Base-by-base conservation (phyloP, 2,113 vertebrate genomes). In the Lanius ludovicianus region DNA sequence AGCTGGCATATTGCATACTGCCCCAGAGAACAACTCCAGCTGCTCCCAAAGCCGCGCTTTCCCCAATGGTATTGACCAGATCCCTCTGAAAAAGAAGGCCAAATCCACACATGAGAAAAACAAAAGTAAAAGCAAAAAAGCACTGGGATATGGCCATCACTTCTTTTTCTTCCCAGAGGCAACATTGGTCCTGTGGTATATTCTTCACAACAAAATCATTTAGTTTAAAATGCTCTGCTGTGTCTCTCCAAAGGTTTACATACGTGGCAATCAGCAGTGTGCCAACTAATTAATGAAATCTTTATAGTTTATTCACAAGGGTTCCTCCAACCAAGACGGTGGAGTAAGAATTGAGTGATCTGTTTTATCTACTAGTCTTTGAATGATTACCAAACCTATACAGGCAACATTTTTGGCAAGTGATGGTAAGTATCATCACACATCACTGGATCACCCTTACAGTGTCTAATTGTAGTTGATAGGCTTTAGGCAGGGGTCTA, bases 11-110 rank as follows among this genome's bases (percentile, higher is more conserved):
- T 16, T 98, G 96, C 64, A 95, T 95, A 74, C 96, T 98, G 79
- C 98, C 99, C 99, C 99, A 99, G 95, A 99, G 96, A 96, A 99
- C 97, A n/a, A 99, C 93, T 85, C 99, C 99, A 33, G 99, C 98
- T 71, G 98, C 98, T 83, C 99, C 99, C 98, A 99, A 70, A 37
- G 99, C 98, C 0, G 99, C 99, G 17, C 99, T 99, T 91, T 99
- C 99, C 74, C 99, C 99, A 7, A 99, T 98, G 46, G 99, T 98
- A 63, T 98, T 98, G 70, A 99, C 97, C 87, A 99, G 97, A 94
- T 99, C 98, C 16, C 83, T 97, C 99, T 99, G 95, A n/a, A 92
- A 97, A 87, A 96, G 19, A 80, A 49, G 9, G 20, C 10, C 57
- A 89, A 60, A 86, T 50, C 12, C 13, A 73, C 25, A 37, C 35